Evolutionary conservation across 2,797 vertebrate genomes (phyloP).

Genomic region (Takifugu rubripes): DNA sequence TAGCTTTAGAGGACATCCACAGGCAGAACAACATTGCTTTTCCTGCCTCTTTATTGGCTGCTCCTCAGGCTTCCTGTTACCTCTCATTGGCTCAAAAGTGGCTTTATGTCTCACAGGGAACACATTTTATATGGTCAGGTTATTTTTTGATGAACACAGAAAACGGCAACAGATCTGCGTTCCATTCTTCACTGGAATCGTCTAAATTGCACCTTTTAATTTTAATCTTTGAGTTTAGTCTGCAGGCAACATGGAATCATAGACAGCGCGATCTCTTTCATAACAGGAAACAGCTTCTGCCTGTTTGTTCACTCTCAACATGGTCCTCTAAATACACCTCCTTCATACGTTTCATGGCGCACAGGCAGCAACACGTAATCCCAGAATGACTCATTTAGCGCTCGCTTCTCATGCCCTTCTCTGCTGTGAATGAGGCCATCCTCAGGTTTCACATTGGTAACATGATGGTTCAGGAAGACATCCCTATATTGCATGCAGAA

Average conservation of each 20-base stretch:
- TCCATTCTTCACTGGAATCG: neutral
- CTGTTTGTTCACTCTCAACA: slow-evolving; percentile 36
- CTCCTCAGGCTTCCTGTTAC: slow-evolving; percentile 22
- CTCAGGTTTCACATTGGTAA: slow-evolving; percentile 32
- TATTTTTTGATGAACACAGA: slow-evolving; percentile 53
- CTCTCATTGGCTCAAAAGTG: slow-evolving; percentile 51
- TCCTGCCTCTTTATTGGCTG: slow-evolving; percentile 61
- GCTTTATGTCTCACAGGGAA: slow-evolving; percentile 50
- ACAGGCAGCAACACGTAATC: slow-evolving; percentile 33
- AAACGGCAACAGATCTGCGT: neutral
- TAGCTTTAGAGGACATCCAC: slow-evolving; percentile 58
- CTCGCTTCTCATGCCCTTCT: slow-evolving; percentile 12
- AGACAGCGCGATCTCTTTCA: slow-evolving; percentile 36
- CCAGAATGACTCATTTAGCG: slow-evolving; percentile 34
- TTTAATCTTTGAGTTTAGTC: slow-evolving; percentile 17
- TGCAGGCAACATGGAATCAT: slow-evolving; percentile 16
- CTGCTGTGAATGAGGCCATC: slow-evolving; percentile 8
- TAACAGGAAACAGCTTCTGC: slow-evolving; percentile 51
- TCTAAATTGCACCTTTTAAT: slow-evolving; percentile 52
- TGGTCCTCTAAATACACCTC: slow-evolving; percentile 17
- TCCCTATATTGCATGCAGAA: neutral
- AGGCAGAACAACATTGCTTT: slow-evolving; percentile 53
- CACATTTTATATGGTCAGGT: slow-evolving; percentile 55
- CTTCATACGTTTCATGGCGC: slow-evolving; percentile 27
- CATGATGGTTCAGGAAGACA: slow-evolving; percentile 12